Evolutionary conservation across 2,888 invertebrate species (phyloP).

Genomic region (Carterocephalus palaemon): DNA sequence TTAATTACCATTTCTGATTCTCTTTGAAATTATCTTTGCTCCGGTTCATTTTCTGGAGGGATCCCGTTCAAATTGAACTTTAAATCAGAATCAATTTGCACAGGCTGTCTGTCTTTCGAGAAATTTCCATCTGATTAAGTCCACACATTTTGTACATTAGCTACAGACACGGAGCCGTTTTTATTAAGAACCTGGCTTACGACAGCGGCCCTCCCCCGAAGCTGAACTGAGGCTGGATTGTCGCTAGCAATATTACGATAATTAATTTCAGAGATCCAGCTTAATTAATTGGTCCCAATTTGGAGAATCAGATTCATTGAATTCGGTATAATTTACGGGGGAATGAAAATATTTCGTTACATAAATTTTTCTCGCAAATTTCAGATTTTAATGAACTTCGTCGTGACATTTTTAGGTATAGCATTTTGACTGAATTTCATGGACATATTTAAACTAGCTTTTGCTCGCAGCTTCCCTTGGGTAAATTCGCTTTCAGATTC

Average conservation of each 20-base stretch:
- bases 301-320: conserved; percentile 29
- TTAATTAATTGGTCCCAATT: conserved; percentile 35
- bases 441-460: too few relatives aligned
- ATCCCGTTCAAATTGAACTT: conserved; percentile 9
- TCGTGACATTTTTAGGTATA: conserved; percentile 6
- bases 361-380: conserved; percentile 16
- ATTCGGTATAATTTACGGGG: conserved; percentile 26
- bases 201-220: conserved; percentile 3
- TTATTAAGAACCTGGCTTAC: not conserved
- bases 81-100: conserved; percentile 18
- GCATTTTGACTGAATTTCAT: conserved; percentile 7
- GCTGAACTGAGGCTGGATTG: conserved; percentile 28
- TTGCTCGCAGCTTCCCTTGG: too few relatives aligned
- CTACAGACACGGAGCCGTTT: conserved; percentile 10
- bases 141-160: conserved; percentile 5
- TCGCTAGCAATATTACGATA: conserved; percentile 39
- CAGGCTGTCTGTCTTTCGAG: conserved; percentile 9
- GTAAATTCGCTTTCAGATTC: too few relatives aligned
- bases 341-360: conserved; percentile 25
- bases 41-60: not conserved
- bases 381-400: conserved; percentile 16
- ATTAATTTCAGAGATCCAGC: conserved; percentile 40
- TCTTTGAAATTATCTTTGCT: not conserved
- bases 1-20: too few relatives aligned
- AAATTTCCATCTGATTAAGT: conserved; percentile 15